A percentile compares a stretch with the other conserved stretches of the same genome.
phyloP scores from a whole-genome alignment of 2,113 vertebrate species.

The Semnornis frantzii region DNA sequence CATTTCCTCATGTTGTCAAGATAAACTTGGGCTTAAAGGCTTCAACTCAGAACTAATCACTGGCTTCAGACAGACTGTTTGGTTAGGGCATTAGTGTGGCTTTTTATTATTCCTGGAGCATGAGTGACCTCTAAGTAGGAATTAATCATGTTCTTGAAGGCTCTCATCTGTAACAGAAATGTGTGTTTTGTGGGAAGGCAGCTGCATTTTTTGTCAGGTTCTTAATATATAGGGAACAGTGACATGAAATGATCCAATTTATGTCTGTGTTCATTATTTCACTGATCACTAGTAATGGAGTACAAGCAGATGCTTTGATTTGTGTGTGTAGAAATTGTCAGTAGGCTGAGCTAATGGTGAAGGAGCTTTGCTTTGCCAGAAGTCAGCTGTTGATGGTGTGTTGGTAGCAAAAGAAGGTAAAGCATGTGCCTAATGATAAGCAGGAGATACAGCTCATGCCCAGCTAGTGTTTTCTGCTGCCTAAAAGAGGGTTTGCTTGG shows the following conservation, averaged over 20 bases:
- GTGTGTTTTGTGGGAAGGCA: neutral
- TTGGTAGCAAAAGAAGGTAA: neutral
- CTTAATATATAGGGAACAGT: constrained; percentile 7
- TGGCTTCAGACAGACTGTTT: neutral
- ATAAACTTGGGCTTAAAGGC: neutral
- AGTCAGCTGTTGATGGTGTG: neutral
- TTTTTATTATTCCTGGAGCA: neutral
- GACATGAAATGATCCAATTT: constrained; percentile 13
- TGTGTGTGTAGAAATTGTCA: neutral
- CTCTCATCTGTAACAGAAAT: neutral
- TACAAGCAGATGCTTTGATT: constrained; percentile 6
- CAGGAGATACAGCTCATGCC: neutral
- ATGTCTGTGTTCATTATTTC: constrained; percentile 10
- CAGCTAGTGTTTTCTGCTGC: neutral
- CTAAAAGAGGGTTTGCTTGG: neutral
- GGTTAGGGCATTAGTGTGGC: neutral
- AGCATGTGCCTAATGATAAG: neutral
- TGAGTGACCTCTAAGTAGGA: constrained; percentile 16
- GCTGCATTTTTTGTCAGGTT: constrained; percentile 8
- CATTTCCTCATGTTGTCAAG: neutral
- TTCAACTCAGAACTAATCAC: neutral
- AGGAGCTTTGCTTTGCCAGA: neutral
- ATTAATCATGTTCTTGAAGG: constrained; percentile 22
- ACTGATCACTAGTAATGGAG: neutral
- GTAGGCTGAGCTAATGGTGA: neutral